Evolutionary conservation across 1,140 invertebrate genomes (phyloP).

Genomic region (Acromyrmex charruanus): DNA sequence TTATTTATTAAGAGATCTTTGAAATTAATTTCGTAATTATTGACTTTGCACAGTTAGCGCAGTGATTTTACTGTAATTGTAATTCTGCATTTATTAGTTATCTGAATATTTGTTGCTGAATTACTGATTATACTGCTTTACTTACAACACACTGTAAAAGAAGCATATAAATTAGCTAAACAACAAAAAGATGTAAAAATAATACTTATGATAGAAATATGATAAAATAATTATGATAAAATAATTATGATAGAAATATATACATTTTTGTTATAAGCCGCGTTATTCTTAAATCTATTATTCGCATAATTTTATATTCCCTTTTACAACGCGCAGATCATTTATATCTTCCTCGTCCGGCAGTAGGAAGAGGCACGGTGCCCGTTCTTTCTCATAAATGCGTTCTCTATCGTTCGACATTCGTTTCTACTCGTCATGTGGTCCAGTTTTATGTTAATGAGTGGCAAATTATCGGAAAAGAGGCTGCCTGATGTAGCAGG

Average conservation of each 20-base stretch:
- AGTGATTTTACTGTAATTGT: not conserved
- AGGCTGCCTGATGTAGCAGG: conserved; percentile 79
- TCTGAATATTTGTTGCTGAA: not conserved
- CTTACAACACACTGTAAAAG: not conserved
- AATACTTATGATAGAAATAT: not conserved
- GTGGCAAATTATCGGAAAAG: conserved; percentile 84
- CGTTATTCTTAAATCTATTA: not conserved
- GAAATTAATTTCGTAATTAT: not conserved
- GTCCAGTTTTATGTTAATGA: conserved; percentile 80
- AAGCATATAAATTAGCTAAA: not conserved
- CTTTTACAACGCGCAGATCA: not conserved
- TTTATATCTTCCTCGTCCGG: not conserved
- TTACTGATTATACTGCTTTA: not conserved
- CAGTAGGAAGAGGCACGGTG: not conserved
- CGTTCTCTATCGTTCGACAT: not conserved
- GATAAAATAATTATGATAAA: too few species aligned
- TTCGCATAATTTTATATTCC: not conserved
- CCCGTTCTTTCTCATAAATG: not conserved
- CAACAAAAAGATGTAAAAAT: not conserved
- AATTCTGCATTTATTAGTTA: not conserved
- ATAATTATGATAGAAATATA: not conserved
- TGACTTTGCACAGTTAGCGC: not conserved
- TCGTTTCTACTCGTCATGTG: not conserved
- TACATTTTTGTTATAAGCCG: not conserved
- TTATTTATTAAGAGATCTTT: not conserved